Evolutionary conservation across 37 sponge, comb jelly and placozoan genomes (phyloP).

Genomic region (Halichondria panicea): DNA sequence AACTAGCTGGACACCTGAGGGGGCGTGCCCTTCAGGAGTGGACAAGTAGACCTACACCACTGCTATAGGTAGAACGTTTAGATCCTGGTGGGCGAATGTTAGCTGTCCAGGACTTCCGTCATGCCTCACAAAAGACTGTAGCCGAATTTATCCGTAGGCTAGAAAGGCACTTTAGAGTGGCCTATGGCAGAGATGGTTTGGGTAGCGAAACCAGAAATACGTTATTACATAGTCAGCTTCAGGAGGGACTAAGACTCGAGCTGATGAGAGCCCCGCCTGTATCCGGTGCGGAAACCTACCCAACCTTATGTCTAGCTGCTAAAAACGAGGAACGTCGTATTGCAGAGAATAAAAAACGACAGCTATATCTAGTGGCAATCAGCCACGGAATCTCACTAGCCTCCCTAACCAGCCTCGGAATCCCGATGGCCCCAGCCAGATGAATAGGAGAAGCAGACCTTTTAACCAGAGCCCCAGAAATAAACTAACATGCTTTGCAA

Average conservation of each 20-base stretch:
- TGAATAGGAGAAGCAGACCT: too few relatives aligned
- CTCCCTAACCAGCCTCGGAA: too few relatives aligned
- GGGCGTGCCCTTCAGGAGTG: too few relatives aligned
- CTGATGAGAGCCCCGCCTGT: conserved; percentile 1
- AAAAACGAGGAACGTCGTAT: conserved; percentile 6
- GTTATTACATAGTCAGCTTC: conserved; percentile 4
- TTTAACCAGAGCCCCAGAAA: too few relatives aligned
- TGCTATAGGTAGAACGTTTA: too few relatives aligned
- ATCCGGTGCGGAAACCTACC: conserved; percentile 6
- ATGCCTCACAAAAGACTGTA: conserved; percentile 38
- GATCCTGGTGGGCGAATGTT: conserved; percentile 36
- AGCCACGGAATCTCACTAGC: too few relatives aligned
- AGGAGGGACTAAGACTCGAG: conserved; percentile 3
- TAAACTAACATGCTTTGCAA: too few relatives aligned
- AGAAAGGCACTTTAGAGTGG: conserved; percentile 29
- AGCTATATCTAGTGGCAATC: not conserved
- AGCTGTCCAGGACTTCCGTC: conserved; percentile 57
- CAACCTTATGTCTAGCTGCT: not conserved
- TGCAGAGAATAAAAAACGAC: not conserved
- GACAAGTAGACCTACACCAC: too few relatives aligned
- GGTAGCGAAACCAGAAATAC: not conserved
- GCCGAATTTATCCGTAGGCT: conserved; percentile 11
- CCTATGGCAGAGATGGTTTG: conserved; percentile 12
- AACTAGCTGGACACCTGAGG: too few relatives aligned
- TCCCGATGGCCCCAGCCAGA: too few relatives aligned